A percentile compares a stretch with the other conserved stretches of the same genome.
These are phyloP conservation scores for Microplitis mediator DNA, from an alignment of 1,140 invertebrate genomes.

Conservation along the genomic window DNA sequence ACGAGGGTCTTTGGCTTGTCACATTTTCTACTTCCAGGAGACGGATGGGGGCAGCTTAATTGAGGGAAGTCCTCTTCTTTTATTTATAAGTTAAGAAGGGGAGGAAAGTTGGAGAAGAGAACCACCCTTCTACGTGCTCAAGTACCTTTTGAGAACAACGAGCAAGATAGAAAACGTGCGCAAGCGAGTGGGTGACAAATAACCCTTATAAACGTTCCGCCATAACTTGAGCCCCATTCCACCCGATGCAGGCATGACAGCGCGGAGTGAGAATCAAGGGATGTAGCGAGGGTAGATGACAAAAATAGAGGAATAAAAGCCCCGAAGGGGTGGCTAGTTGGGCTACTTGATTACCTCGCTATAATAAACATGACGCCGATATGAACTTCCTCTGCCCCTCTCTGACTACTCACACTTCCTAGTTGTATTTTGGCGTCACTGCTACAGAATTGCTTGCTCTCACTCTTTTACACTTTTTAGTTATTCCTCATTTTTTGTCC, in stretches of 20 bases:
- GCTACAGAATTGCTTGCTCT: background rate
- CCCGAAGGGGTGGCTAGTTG: conserved; percentile 30
- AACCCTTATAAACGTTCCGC: conserved; percentile 59
- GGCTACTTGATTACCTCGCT: conserved; percentile 54
- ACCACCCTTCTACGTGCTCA: conserved; percentile 10
- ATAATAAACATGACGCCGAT: conserved; percentile 60
- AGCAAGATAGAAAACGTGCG: conserved; percentile 10
- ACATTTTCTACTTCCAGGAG: conserved; percentile 59
- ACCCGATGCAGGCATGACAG: conserved; percentile 43
- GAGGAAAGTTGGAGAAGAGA: background rate
- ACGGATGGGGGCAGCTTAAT: conserved; percentile 59
- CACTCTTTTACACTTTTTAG: background rate
- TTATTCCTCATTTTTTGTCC: too few species aligned
- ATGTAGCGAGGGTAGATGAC: conserved; percentile 7
- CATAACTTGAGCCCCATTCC: conserved; percentile 45
- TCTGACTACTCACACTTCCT: conserved; percentile 8
- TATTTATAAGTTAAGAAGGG: conserved; percentile 58
- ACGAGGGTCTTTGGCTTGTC: conserved; percentile 43
- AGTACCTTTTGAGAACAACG: background rate
- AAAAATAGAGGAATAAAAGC: conserved; percentile 7
- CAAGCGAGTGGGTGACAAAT: conserved; percentile 54
- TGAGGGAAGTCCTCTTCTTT: conserved; percentile 51
- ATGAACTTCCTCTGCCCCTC: conserved; percentile 45
- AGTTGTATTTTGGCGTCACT: conserved; percentile 6
- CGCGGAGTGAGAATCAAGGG: conserved; percentile 52